Evolutionary conservation across 30 jellyfish, hydroid and myxozoan species (phyloP), one percentile per base, ranked within the genome.

Genomic region (Sanderia malayensis): DNA sequence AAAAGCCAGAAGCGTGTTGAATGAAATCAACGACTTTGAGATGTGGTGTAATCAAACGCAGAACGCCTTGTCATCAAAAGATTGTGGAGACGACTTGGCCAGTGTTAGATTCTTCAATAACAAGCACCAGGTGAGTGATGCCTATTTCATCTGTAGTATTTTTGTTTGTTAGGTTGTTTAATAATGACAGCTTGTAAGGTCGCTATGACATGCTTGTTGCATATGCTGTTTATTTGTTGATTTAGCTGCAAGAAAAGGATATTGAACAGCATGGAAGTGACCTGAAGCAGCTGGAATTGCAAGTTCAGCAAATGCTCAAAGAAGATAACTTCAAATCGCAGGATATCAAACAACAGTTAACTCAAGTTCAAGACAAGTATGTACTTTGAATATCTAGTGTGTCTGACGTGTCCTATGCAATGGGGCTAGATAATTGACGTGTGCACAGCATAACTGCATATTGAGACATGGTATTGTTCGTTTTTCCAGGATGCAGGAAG

Each of bases 1-100:
- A 10, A 77, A 57, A 55, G 83, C 76, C 34, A 47, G 75, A 34
- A 73, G 76, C 4, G 47, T 86, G 19, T 46, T 71, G 4, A 86
- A 52, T 27, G 66, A 79, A 28, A 32, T 46, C 21, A 73, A 70
- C 31, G 91, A 86, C 21, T 37, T 86, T 19, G 74, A 70, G 28
- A 53, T 71, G 11, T 86, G 96, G 96, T 67, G 84, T 31, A 83
- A 86, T 44, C 87, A 70, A 37, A 46, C 74, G 7, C 61, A 70
- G 30, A 70, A 22, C 26, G 58, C 46, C 15, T 74, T 86, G 45
- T 21, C 73, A 4, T 59, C 79, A 15, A 47, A 64, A 47, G 82
- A 62, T 32, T 55, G 30, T 44, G 87, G 82, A 0, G 83, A 76
- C n/a, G n/a, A n/a, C n/a, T 44, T 86, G 45, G 61, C 86, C 21